Evolutionary conservation across 2,113 vertebrate genomes (phyloP).

Genomic region (Mellivora capensis): DNA sequence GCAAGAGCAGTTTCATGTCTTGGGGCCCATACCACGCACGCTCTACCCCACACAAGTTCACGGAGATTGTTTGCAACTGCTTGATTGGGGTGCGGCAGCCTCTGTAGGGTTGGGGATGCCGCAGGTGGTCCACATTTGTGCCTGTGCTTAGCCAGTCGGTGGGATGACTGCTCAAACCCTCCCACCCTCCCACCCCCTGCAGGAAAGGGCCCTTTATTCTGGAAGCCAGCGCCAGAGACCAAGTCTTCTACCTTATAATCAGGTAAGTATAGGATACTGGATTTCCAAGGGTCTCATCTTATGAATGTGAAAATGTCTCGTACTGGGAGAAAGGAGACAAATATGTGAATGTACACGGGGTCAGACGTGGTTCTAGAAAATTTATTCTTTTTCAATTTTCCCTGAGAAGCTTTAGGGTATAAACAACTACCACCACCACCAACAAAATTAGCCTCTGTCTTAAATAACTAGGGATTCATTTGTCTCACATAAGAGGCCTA

Average conservation of each 20-base stretch:
- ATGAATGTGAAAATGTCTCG: neutral
- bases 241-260: neutral
- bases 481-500: neutral
- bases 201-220: neutral
- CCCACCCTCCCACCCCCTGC: neutral
- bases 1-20: neutral
- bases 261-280: neutral
- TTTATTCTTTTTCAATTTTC: neutral
- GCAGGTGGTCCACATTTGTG: neutral
- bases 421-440: neutral
- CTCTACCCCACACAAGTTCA: neutral
- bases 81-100: neutral
- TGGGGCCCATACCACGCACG: neutral
- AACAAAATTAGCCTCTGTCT: neutral
- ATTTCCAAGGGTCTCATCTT: neutral
- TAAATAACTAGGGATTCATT: neutral
- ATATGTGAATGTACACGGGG: too few species aligned
- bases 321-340: neutral
- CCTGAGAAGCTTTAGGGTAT: neutral
- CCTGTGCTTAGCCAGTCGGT: neutral
- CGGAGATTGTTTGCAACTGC: neutral
- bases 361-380: neutral
- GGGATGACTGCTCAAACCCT: neutral
- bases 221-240: neutral
- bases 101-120: neutral